Evolutionary conservation across 2,797 vertebrate genomes (phyloP), one percentile per base, ranked within the genome.

Genomic region (Cossypha heuglini): DNA sequence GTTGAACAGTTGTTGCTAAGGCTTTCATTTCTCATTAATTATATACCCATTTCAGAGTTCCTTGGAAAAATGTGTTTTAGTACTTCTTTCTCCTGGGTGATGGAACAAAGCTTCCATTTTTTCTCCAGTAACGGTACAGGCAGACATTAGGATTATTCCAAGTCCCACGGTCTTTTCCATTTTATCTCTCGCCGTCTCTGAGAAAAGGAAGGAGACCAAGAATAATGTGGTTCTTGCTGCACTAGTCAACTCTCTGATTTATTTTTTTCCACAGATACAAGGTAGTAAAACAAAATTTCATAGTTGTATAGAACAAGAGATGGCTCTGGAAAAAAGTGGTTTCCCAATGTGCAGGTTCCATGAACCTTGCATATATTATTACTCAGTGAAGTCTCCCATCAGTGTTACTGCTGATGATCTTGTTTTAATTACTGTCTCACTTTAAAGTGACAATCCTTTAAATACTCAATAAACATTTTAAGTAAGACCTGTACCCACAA

Each of bases 11-110:
- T 85, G 77, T 93, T 95, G 86, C 94, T 86, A 90, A 86, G 86
- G 67, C 59, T 93, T 91, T 94, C 42, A 38, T 7, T 88, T 96
- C 55, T 69, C 29, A 69, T 81, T 90, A 92, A 93, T 84, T 82
- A 52, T 38, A 28, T 68, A 92, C 25, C 69, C 4, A 55, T 37
- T 90, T 92, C 46, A 62, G 42, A 78, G 45, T 52, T 94, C 35
- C 66, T 84, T 76, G 38, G 12, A 75, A 90, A 81, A 86, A 59
- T 28, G 3, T 79, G 16, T 1, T 86, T 81, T 62, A 78, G 33
- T 90, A 15, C 15, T 78, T 81, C 26, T 91, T 80, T 86, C 54
- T 92, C 51, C 28, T 64, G 20, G 15, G 58, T 84, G 59, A 86
- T 64, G 55, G 62, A 88, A 86, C 28, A 61, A 86, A 78, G 25